phyloP scores from a whole-genome alignment of 2,888 invertebrate genomes.

The Ceramica pisi region DNA sequence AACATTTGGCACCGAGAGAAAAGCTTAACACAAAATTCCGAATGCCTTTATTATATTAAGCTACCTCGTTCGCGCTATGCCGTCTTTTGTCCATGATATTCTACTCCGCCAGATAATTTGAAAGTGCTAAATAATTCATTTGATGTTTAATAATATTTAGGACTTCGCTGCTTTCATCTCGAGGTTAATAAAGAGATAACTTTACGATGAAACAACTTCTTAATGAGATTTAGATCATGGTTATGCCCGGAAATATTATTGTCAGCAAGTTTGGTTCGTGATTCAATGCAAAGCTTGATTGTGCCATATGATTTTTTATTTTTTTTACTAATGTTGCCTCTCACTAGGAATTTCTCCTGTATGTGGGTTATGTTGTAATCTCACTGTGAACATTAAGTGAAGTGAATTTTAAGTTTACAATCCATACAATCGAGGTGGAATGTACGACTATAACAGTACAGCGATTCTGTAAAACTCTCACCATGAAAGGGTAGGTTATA shows the following conservation, averaged over 20 bases:
- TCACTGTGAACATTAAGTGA: no score
- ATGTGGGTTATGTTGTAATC: no score
- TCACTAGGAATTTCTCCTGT: no score
- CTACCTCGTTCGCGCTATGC: constrained; percentile 67
- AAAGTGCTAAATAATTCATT: constrained; percentile 69
- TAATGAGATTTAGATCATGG: constrained; percentile 56
- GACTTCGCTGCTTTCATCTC: constrained; percentile 60
- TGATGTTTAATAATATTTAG: constrained; percentile 69
- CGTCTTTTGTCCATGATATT: constrained; percentile 73
- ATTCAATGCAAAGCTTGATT: constrained; percentile 13
- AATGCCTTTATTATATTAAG: constrained; percentile 76
- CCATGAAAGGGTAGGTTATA: no score
- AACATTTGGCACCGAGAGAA: constrained; percentile 74
- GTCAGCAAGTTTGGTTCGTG: constrained; percentile 35
- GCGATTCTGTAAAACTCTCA: no score
- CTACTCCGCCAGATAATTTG: constrained; percentile 67
- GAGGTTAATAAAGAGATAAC: constrained; percentile 66
- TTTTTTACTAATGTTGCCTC: no score
- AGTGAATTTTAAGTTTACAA: no score
- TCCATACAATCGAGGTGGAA: no score
- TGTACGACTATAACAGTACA: no score
- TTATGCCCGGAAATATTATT: constrained; percentile 46
- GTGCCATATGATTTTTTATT: no score
- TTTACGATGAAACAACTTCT: constrained; percentile 60
- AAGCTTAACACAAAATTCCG: constrained; percentile 73